phyloP scores from a whole-genome alignment of 2,113 vertebrate genomes.

The Poicephalus meyeri region DNA sequence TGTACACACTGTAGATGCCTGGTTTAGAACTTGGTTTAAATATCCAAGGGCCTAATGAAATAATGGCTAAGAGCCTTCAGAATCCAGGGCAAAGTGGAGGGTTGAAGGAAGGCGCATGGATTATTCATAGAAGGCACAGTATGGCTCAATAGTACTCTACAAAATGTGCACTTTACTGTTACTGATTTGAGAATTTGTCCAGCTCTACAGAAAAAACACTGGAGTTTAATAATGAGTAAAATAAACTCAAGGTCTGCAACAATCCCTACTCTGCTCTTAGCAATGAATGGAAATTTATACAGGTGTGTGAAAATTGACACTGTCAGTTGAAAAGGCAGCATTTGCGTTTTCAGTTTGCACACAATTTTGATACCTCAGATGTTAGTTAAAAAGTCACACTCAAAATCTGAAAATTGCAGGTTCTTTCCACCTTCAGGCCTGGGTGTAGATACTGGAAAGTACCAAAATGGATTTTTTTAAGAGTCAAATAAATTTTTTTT shows the following conservation, averaged over 20 bases:
- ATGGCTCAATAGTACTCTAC: background rate
- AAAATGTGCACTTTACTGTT: background rate
- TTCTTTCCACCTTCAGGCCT: background rate
- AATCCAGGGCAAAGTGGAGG: background rate
- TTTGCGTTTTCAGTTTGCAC: background rate
- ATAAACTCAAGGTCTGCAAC: background rate
- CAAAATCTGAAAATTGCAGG: background rate
- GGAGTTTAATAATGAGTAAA: background rate
- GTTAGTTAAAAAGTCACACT: background rate
- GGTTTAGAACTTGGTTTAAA: background rate
- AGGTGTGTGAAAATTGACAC: background rate
- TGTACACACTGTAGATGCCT: background rate
- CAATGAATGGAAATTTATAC: background rate
- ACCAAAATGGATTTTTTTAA: background rate
- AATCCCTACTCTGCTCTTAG: background rate
- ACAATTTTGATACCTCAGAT: background rate
- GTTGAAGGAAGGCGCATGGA: background rate
- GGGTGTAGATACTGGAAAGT: background rate
- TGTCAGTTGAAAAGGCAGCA: background rate
- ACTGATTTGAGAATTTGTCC: background rate
- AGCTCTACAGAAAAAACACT: background rate
- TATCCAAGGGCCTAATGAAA: background rate
- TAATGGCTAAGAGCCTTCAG: background rate
- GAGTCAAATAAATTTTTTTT: rapidly evolving
- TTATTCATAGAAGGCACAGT: background rate